Evolutionary conservation across 2,797 vertebrate genomes (phyloP).

Genomic region (Limosa lapponica): DNA sequence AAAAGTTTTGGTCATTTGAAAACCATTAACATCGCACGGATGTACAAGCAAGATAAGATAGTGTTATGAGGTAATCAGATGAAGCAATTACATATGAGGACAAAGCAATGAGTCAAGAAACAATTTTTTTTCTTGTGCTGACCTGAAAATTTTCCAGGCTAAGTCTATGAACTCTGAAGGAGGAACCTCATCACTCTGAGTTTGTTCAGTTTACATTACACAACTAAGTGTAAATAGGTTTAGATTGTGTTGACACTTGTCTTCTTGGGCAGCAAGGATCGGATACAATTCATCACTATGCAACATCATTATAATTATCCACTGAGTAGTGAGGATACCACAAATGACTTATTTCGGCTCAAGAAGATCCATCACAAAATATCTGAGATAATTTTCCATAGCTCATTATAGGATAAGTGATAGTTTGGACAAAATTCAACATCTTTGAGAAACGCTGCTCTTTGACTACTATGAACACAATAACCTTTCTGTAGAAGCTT

Average conservation of each 20-base stretch:
- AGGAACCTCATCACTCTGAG: background rate
- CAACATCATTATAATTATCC: background rate
- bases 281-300: background rate
- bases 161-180: background rate
- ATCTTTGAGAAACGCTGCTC: background rate
- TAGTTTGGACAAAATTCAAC: constrained; percentile 17
- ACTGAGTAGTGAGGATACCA: background rate
- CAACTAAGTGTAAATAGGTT: background rate
- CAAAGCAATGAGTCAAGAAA: background rate
- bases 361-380: background rate
- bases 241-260: background rate
- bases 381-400: background rate
- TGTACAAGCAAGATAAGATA: background rate
- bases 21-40: background rate
- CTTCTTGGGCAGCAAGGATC: background rate
- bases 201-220: background rate
- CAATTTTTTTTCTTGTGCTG: background rate
- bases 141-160: background rate
- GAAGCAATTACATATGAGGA: background rate
- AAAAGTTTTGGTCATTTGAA: background rate
- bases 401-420: background rate
- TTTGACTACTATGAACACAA: constrained; percentile 15
- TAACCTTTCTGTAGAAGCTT: constrained; percentile 48
- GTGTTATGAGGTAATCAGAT: constrained; percentile 6
- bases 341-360: background rate